phyloP scores from a whole-genome alignment of 2,113 vertebrate genomes.

The Carettochelys insculpta region DNA sequence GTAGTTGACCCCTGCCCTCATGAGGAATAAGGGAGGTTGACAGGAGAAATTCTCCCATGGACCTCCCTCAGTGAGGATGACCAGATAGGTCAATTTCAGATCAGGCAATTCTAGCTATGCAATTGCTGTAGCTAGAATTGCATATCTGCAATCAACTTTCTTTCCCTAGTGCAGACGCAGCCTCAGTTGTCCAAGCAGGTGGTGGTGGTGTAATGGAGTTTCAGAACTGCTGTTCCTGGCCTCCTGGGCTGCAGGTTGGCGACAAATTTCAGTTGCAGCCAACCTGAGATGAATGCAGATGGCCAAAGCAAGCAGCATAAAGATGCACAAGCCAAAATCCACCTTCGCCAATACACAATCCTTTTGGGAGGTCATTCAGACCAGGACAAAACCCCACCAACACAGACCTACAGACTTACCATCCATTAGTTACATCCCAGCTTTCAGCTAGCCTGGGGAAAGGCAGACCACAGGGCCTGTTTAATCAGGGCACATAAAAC shows the following conservation, averaged over 20 bases:
- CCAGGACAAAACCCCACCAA: neutral
- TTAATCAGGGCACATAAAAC: constrained; percentile 69
- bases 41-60: too few species aligned
- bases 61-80: too few species aligned
- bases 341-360: neutral
- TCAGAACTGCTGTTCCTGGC: too few species aligned
- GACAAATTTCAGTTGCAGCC: neutral
- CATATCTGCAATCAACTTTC: too few species aligned
- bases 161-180: too few species aligned
- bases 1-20: too few species aligned
- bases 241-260: neutral
- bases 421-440: constrained; percentile 43
- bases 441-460: constrained; percentile 52
- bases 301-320: neutral
- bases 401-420: constrained; percentile 8
- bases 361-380: neutral
- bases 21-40: too few species aligned
- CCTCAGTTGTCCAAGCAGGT: too few species aligned
- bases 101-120: too few species aligned
- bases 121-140: too few species aligned
- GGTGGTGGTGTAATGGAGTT: too few species aligned
- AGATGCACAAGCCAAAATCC: neutral
- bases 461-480: constrained; percentile 58
- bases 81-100: too few species aligned
- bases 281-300: neutral